phyloP scores from a whole-genome alignment of 1,140 invertebrate genomes.

The Hylaeus anthracinus region DNA sequence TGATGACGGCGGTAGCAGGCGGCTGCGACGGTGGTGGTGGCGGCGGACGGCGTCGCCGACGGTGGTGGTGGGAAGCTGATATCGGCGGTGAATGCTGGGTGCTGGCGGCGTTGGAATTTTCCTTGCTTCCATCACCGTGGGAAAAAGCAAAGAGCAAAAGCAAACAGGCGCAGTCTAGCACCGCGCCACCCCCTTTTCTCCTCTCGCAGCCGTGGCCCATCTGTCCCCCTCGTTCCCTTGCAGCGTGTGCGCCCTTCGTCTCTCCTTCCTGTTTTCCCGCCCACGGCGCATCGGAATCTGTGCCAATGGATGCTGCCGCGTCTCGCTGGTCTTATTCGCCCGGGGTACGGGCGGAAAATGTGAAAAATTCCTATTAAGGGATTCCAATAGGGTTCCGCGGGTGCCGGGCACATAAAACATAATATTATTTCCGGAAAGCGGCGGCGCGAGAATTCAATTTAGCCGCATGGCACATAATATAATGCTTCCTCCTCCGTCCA shows the following conservation, averaged over 20 bases:
- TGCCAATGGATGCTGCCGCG: slow-evolving; percentile 70
- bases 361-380: slow-evolving; percentile 78
- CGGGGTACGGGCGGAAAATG: slow-evolving; percentile 72
- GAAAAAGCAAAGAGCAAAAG: slow-evolving; percentile 62
- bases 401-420: slow-evolving; percentile 74
- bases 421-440: slow-evolving; percentile 76
- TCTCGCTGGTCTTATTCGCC: slow-evolving; percentile 72
- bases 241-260: slow-evolving; percentile 7
- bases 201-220: slow-evolving; percentile 10
- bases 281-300: slow-evolving; percentile 67
- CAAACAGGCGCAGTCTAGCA: slow-evolving; percentile 57
- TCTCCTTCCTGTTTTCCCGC: slow-evolving; percentile 55
- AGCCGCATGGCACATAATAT: slow-evolving; percentile 70
- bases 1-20: slow-evolving; percentile 28
- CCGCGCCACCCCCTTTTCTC: background rate
- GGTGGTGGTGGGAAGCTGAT: slow-evolving; percentile 46
- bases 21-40: slow-evolving; percentile 34
- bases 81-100: slow-evolving; percentile 51
- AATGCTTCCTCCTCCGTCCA: slow-evolving; percentile 52
- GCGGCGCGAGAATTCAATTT: slow-evolving; percentile 76
- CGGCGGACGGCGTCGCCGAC: slow-evolving; percentile 47
- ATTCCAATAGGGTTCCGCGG: slow-evolving; percentile 73
- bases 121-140: slow-evolving; percentile 53
- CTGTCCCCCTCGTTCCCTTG: slow-evolving; percentile 28
- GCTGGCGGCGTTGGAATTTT: slow-evolving; percentile 60